Evolutionary conservation across 2,797 vertebrate species (phyloP).

Genomic region (Spea hammondii): DNA sequence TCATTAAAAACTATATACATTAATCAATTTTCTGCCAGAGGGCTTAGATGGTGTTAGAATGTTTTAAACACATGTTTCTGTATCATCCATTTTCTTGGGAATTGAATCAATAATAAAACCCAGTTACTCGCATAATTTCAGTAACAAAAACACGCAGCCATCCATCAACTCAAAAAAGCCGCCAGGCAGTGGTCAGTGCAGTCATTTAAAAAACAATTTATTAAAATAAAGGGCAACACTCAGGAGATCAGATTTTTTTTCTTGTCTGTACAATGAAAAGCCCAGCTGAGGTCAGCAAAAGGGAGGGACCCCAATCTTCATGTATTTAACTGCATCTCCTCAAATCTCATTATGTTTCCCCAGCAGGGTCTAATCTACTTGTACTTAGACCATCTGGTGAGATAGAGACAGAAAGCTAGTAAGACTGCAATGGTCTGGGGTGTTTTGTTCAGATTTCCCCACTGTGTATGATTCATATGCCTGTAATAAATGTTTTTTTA

Average conservation of each 20-base stretch:
- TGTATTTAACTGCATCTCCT: constrained; percentile 52
- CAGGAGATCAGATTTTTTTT: constrained; percentile 44
- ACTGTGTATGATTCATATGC: no score
- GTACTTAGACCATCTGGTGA: constrained; percentile 74
- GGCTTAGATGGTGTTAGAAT: constrained; percentile 53
- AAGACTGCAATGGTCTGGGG: constrained; percentile 65
- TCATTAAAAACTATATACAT: constrained; percentile 54
- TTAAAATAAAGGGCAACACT: constrained; percentile 49
- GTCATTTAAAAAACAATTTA: constrained; percentile 53
- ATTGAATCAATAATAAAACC: constrained; percentile 54
- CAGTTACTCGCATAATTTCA: constrained; percentile 54
- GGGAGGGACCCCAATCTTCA: constrained; percentile 29
- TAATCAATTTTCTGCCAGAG: constrained; percentile 55
- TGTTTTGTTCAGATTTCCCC: no score
- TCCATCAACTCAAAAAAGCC: constrained; percentile 52
- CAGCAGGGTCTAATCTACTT: constrained; percentile 79
- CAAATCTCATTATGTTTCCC: constrained; percentile 76
- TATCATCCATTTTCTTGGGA: constrained; percentile 54
- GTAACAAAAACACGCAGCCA: constrained; percentile 48
- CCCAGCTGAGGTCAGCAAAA: constrained; percentile 43
- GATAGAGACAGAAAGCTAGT: constrained; percentile 61
- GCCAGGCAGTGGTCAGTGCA: constrained; percentile 50
- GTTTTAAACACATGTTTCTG: constrained; percentile 55
- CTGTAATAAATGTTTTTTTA: no score
- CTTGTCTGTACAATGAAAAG: constrained; percentile 38